These are phyloP conservation scores for Phaenicophaeus curvirostris DNA, from an alignment of 2,797 vertebrate species.

Conservation along the genomic window DNA sequence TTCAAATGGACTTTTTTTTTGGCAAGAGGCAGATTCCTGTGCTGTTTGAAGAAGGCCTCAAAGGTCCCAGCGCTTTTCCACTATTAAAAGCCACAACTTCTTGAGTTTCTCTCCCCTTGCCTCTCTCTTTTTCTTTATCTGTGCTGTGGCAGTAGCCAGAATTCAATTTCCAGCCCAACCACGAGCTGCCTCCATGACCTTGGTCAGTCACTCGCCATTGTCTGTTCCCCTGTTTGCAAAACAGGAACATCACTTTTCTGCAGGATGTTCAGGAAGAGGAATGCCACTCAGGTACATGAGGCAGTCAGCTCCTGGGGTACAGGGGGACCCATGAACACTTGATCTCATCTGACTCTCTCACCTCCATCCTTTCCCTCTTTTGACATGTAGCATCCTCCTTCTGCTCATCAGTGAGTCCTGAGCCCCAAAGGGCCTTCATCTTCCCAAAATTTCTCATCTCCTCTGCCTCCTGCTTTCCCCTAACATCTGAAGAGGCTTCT, in stretches of 20 bases:
- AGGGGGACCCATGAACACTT: not conserved
- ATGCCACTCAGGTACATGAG: not conserved
- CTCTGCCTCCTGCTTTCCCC: not conserved
- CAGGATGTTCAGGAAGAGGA: not conserved
- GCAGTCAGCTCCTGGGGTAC: not conserved
- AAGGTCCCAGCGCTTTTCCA: not conserved
- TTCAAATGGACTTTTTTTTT: not conserved
- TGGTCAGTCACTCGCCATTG: not conserved
- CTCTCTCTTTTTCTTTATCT: not conserved
- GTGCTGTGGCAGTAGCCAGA: not conserved
- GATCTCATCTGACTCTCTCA: not conserved
- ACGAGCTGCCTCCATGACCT: not conserved
- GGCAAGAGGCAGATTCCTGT: not conserved
- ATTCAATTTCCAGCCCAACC: not conserved
- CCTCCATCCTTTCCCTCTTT: not conserved
- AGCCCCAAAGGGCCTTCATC: not conserved
- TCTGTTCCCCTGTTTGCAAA: not conserved
- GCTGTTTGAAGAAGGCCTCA: not conserved
- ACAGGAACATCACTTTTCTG: not conserved
- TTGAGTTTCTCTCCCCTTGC: not conserved
- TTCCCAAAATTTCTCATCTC: not conserved
- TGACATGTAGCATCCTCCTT: not conserved
- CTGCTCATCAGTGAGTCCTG: not conserved
- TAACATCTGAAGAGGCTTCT: not conserved
- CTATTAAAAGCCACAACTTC: not conserved